These are phyloP conservation scores for Apeltes quadracus DNA, from an alignment of 2,113 vertebrate genomes.

Conservation along the genomic window DNA sequence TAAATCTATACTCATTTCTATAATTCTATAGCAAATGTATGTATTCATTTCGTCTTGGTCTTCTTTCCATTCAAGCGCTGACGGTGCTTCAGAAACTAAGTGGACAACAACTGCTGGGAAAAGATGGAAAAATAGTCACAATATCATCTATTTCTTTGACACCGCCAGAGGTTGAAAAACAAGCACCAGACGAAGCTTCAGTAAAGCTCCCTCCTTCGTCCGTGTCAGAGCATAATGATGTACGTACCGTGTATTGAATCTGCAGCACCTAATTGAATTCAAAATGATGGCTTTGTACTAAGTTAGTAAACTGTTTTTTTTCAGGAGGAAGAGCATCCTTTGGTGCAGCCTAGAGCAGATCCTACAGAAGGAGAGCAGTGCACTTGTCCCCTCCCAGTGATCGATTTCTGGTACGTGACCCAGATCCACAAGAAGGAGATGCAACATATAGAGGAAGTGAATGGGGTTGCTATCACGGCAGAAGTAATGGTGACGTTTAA, in stretches of 20 bases:
- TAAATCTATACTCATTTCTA: neutral
- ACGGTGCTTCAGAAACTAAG: fast-evolving
- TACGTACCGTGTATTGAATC: constrained; percentile 16
- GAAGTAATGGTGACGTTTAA: constrained; percentile 44
- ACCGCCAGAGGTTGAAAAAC: fast-evolving
- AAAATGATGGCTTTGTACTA: neutral
- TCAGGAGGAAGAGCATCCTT: neutral
- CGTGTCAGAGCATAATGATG: neutral
- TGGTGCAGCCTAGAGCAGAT: neutral
- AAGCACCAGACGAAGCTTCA: neutral
- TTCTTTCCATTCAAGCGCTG: constrained; percentile 14
- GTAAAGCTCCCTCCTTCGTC: neutral
- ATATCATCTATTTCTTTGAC: neutral
- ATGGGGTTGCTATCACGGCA: constrained; percentile 11
- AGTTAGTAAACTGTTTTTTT: neutral
- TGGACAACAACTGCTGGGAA: neutral
- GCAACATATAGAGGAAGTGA: constrained; percentile 10
- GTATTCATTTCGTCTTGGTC: neutral
- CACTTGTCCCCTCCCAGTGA: neutral
- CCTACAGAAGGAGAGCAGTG: neutral
- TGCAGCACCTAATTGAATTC: neutral
- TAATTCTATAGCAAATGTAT: neutral
- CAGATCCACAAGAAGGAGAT: constrained; percentile 55
- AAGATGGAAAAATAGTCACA: neutral
- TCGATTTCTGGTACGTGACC: constrained; percentile 52